Percentiles rank a stretch among this genome's conserved stretches.
phyloP scores from a whole-genome alignment of 2,797 vertebrate species.

The Stomatorhinus walkeri region DNA sequence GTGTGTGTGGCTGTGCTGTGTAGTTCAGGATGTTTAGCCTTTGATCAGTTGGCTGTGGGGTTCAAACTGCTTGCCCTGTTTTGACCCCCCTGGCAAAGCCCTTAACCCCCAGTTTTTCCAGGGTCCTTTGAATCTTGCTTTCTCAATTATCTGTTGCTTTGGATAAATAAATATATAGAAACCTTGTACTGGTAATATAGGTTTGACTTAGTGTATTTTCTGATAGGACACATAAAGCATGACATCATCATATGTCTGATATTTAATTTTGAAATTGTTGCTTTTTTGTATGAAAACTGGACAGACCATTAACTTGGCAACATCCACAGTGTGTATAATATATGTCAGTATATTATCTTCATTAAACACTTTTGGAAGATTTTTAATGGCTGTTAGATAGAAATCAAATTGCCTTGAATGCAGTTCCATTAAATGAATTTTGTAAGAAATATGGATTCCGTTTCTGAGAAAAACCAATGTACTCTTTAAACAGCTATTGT shows the following conservation, averaged over 20 bases:
- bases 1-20: not conserved
- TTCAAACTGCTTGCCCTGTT: not conserved
- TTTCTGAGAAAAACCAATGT: not conserved
- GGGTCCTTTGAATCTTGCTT: not conserved
- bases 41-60: not conserved
- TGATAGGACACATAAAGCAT: not conserved
- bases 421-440: not conserved
- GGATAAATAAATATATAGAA: not conserved
- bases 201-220: not conserved
- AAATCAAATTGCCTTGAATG: not conserved
- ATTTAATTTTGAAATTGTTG: not conserved
- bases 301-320: not conserved
- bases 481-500: not conserved
- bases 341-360: not conserved
- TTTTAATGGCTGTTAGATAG: not conserved
- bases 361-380: slow-evolving; percentile 3
- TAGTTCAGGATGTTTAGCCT: not conserved
- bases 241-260: not conserved
- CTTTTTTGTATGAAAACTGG: not conserved
- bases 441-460: not conserved
- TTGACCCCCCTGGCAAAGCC: not conserved
- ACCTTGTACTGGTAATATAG: not conserved
- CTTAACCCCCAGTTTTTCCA: not conserved
- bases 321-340: not conserved
- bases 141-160: not conserved